Evolutionary conservation across 1,140 invertebrate genomes (phyloP), one percentile per base, ranked within the genome.

Genomic region (Holotrichia oblita): DNA sequence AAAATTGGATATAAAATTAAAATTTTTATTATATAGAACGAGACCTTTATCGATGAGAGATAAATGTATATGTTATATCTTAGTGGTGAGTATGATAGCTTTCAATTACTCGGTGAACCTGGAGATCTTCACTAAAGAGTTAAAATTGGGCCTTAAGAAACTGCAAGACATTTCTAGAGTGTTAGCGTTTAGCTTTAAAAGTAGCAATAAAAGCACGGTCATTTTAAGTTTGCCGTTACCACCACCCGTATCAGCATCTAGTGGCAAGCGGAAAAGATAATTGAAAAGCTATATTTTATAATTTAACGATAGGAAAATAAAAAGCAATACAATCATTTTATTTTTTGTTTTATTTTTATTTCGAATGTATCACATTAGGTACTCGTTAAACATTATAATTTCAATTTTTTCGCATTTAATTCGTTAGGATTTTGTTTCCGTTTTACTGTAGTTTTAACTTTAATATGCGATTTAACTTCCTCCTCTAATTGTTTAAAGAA

Each of bases 401-500:
- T 91, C 14, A 90, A 79, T 83, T 88, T 90, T 14, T 87, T 86
- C 3, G 88, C 88, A 14, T 87, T 86, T 40, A 87, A 17, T 24
- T 55, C 8, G 20, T 81, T 76, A 79, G 86, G 87, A 79, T 88
- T 88, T 76, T 81, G 83, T 73, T 86, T 61, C 0, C 27, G 20
- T 8, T 59, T 87, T 6, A 78, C 82, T 61, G 78, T 12, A 59
- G 77, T 73, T 82, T 90, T 90, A n/a, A 82, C 80, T 78, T 89
- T 89, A 73, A 90, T 87, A 40, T 88, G 85, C 78, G 79, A 87
- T n/a, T 87, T 84, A 4, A 91, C 90, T 87, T 94, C 89, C 83
- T 96, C 93, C 87, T 96, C 94, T 9, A 97, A 87, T 84, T 94
- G 91, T 74, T 89, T 90, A 86, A 97, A 97, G 89, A 97, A 96